Percentiles rank a stretch among this genome's conserved stretches.
phyloP scores from a whole-genome alignment of 2,113 vertebrate genomes.

The Stigmatopora nigra region DNA sequence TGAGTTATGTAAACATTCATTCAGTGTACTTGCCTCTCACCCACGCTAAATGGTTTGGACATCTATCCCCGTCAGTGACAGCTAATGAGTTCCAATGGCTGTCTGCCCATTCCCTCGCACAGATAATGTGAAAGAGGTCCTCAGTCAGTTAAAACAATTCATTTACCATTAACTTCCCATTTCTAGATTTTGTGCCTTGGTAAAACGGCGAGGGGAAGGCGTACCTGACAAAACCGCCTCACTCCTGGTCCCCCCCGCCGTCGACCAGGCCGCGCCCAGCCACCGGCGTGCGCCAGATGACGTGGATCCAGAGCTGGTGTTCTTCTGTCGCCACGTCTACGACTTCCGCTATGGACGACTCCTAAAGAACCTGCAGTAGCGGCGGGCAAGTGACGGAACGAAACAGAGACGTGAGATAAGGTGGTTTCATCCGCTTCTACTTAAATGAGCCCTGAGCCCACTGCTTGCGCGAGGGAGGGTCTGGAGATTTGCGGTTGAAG shows the following conservation, averaged over 20 bases:
- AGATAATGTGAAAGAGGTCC: too few relatives aligned
- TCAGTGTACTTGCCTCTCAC: too few relatives aligned
- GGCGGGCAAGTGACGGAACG: conserved; percentile 20
- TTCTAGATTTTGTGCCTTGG: conserved; percentile 98
- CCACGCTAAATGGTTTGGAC: too few relatives aligned
- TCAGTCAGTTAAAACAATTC: not conserved
- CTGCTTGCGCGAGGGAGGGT: conserved; percentile 33
- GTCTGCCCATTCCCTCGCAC: too few relatives aligned
- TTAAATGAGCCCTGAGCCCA: conserved; percentile 26
- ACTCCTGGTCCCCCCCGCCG: conserved; percentile 83
- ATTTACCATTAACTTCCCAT: not conserved
- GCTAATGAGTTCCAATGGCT: too few relatives aligned
- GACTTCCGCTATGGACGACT: conserved; percentile 96
- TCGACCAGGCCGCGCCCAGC: conserved; percentile 81
- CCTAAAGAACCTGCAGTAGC: conserved; percentile 96
- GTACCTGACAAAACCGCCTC: conserved; percentile 73
- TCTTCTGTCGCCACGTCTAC: conserved; percentile 97
- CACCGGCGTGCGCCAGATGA: conserved; percentile 92
- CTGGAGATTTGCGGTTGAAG: conserved; percentile 22
- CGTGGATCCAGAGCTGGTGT: conserved; percentile 92
- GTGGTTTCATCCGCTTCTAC: conserved; percentile 22
- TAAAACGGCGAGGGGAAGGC: conserved; percentile 87
- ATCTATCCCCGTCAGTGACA: too few relatives aligned
- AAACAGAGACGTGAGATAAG: conserved; percentile 15
- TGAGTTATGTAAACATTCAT: too few relatives aligned